phyloP scores from a whole-genome alignment of 2,113 vertebrate genomes.

The Labeo catla region DNA sequence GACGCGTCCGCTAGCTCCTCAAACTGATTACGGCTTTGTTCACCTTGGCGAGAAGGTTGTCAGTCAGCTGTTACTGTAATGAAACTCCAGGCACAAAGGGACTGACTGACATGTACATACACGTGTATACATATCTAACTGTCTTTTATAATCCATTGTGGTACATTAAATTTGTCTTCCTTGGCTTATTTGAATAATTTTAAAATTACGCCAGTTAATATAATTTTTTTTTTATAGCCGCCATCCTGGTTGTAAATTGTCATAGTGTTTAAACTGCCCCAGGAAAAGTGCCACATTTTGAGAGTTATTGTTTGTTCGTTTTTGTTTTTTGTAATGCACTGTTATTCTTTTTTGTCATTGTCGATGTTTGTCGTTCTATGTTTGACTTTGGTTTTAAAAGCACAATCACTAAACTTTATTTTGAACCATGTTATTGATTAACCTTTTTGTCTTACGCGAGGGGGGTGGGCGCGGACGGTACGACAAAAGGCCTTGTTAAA shows the following conservation, averaged over 20 bases:
- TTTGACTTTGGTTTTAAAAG: constrained; percentile 99
- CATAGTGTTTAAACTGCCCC: constrained; percentile 87
- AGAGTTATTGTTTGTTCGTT: constrained; percentile 80
- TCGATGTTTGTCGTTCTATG: constrained; percentile 77
- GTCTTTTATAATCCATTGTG: constrained; percentile 86
- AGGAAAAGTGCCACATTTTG: constrained; percentile 93
- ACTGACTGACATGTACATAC: constrained; percentile 92
- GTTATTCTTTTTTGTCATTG: constrained; percentile 85
- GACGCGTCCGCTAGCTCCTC: constrained; percentile 68
- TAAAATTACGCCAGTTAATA: constrained; percentile 79
- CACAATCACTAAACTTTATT: constrained; percentile 99
- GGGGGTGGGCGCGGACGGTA: constrained; percentile 84
- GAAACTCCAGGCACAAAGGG: constrained; percentile 79
- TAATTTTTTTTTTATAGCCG: constrained; percentile 78
- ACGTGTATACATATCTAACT: constrained; percentile 77
- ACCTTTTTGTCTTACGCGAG: constrained; percentile 94
- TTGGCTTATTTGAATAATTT: constrained; percentile 77
- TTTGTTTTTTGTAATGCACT: constrained; percentile 94
- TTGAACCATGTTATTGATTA: constrained; percentile 99
- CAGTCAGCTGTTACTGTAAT: constrained; percentile 75
- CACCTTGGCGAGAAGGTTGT: constrained; percentile 68
- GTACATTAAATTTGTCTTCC: constrained; percentile 89
- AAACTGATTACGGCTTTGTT: constrained; percentile 65
- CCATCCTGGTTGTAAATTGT: constrained; percentile 88
- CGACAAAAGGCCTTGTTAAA: constrained; percentile 89